These are phyloP conservation scores for Elysia crispata DNA, from an alignment of 2,888 invertebrate species.

Conservation along the genomic window DNA sequence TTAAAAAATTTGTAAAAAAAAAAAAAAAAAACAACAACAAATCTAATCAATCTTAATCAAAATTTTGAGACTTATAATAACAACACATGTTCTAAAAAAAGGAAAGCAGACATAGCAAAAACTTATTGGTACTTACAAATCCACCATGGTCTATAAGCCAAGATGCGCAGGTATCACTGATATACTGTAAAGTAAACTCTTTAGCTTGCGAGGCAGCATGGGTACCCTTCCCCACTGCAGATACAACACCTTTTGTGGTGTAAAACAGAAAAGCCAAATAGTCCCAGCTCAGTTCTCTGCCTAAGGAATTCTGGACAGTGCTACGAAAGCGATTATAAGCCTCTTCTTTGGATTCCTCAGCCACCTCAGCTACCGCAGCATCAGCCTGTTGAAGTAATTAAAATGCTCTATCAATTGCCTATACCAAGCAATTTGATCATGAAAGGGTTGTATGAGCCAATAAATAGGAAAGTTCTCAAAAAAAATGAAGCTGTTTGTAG, in stretches of 20 bases:
- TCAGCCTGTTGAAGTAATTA: conserved; percentile 30
- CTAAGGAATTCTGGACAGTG: conserved; percentile 67
- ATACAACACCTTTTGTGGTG: conserved; percentile 69
- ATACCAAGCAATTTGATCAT: too few species aligned
- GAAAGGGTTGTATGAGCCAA: too few species aligned
- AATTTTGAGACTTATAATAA: not conserved
- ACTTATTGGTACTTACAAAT: conserved; percentile 72
- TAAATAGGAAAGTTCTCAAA: too few species aligned
- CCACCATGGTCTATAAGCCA: conserved; percentile 76
- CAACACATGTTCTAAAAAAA: not conserved
- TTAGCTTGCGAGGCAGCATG: conserved; percentile 70
- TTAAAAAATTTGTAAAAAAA: too few species aligned
- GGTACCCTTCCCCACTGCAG: conserved; percentile 69
- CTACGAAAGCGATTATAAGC: conserved; percentile 71
- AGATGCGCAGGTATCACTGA: conserved; percentile 73
- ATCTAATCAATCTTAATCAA: not conserved
- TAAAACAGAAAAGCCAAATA: conserved; percentile 74
- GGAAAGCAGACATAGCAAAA: too few species aligned
- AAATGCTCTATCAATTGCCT: too few species aligned
- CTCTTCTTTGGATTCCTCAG: conserved; percentile 60
- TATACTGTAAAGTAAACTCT: conserved; percentile 72
- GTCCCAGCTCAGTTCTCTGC: conserved; percentile 68
- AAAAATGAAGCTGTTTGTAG: too few species aligned
- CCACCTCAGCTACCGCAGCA: conserved; percentile 52
- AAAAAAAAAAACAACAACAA: not conserved